Evolutionary conservation across 2,797 vertebrate species (phyloP).

Genomic region (Selene dorsalis): DNA sequence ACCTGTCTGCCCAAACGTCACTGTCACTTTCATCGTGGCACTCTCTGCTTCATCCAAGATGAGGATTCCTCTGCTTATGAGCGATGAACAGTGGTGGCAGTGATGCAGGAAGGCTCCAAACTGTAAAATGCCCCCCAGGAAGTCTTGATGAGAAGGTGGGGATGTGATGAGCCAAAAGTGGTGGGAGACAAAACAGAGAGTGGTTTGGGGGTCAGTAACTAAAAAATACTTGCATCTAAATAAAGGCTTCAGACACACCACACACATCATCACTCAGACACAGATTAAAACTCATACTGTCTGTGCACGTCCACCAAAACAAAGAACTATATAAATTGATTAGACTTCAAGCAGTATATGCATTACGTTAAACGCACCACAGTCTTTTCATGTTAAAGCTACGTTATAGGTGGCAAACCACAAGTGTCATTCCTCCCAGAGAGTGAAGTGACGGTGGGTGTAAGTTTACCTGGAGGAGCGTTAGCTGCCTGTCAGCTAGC

Average conservation of each 20-base stretch:
- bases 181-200: slow-evolving; percentile 7
- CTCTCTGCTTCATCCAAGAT: slow-evolving; percentile 60
- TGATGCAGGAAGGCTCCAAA: slow-evolving; percentile 18
- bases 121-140: neutral
- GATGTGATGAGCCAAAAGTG: slow-evolving; percentile 1
- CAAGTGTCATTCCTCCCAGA: neutral
- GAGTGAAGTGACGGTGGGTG: neutral
- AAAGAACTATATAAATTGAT: neutral
- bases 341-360: neutral
- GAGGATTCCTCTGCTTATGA: slow-evolving; percentile 17
- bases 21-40: slow-evolving; percentile 92
- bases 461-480: neutral
- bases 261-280: neutral
- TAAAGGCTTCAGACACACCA: neutral
- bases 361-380: neutral
- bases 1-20: slow-evolving; percentile 92
- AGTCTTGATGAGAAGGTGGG: slow-evolving; percentile 8
- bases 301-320: neutral
- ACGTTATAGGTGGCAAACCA: neutral
- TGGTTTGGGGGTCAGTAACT: neutral
- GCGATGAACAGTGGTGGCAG: slow-evolving; percentile 4
- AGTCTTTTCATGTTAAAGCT: neutral
- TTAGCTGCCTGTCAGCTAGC: slow-evolving; percentile 52
- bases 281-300: neutral
- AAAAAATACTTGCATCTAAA: neutral